Evolutionary conservation across 2,797 vertebrate genomes (phyloP), one percentile per base, ranked within the genome.

Genomic region (Dromococcyx pavoninus): DNA sequence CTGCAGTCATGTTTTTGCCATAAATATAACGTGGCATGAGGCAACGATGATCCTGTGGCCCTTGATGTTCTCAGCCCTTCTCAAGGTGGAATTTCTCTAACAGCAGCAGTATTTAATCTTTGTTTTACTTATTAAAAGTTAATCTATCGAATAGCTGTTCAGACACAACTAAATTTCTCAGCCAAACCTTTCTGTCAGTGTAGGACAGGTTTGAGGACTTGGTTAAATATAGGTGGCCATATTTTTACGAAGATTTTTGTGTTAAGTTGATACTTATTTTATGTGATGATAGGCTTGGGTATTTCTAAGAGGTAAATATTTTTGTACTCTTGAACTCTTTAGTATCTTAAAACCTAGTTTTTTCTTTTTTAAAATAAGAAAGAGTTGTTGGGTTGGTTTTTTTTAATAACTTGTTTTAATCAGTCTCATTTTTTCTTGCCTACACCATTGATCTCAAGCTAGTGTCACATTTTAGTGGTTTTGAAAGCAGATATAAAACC

Each of bases 251-350:
- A 88, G 50, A 90, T 73, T 91, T 96, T 95, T 96, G 58, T 92
- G 91, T 89, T 78, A 67, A 71, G 56, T 78, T 84, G 56, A 81
- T 81, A 88, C 21, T 70, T 88, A 61, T 88, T 96, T 93, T 86
- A 77, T 57, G 77, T 87, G 91, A 86, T 84, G 13, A 11, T 73
- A 87, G 91, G 43, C 64, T 53, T 92, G 74, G 54, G 39, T 88
- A 39, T 95, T 93, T 96, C 84, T 91, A 91, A 94, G 95, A 96
- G 64, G 35, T 62, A 85, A 87, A 53, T 96, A 94, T 95, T 94
- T 96, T 94, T 96, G 89, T 91, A 95, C 73, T 96, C 56, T 66
- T 69, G 66, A 86, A 35, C 79, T 71, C 78, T 73, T 53, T 70
- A 61, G 72, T 73, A 64, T 73, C 60, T 54, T 75, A 79, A 81